Base-by-base conservation (phyloP, 2,797 vertebrate species). In the Champsocephalus gunnari region DNA sequence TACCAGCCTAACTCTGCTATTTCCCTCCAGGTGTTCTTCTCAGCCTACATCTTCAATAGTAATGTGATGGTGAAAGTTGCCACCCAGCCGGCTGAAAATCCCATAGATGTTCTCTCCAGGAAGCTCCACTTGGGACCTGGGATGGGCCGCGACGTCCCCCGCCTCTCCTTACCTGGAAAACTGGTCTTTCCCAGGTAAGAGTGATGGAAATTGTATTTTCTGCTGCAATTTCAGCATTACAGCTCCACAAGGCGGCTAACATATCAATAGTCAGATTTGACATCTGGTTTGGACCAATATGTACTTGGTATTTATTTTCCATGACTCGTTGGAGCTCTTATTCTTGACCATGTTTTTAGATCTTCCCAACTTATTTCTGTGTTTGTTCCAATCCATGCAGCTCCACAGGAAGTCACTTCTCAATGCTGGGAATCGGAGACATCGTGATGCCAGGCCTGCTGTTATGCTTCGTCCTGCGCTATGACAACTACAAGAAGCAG, bases 1-100 rank as follows among this genome's bases (percentile, higher is more conserved):
- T 0, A 9, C 5, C 0, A 0, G 19, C 48, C 73, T 4, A 71
- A 56, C 60, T 9, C 14, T 11, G 57, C 19, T 0, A 34, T 21
- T 38, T 14, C 49, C 19, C 43, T 61, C 0, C 91, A 99, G 98
- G 98, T 99, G 44, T 99, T 99, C 91, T 99, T 99, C 93, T 99
- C 98, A 60, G 98, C 98, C 77, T 99, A 99, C 95, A 99, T 99
- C 94, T 99, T 99, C 88, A 99, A 99, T 81, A 99, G 98, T 92
- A 99, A 99, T 4, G 98, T 99, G 87, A 99, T 99, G 98, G 98
- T 99, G 85, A 99, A 99, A 93, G 98, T 99, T 80, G 98, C 98
- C 92, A 99, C 98, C 0, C 98, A 99, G 63, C 98, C 98, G 7
- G 98, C 98, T 66, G 98, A 99, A 91, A 99, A 99, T 61, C 98